These are phyloP conservation scores for Reticulitermes speratus DNA, from an alignment of 1,140 invertebrate genomes.

Conservation along the genomic window DNA sequence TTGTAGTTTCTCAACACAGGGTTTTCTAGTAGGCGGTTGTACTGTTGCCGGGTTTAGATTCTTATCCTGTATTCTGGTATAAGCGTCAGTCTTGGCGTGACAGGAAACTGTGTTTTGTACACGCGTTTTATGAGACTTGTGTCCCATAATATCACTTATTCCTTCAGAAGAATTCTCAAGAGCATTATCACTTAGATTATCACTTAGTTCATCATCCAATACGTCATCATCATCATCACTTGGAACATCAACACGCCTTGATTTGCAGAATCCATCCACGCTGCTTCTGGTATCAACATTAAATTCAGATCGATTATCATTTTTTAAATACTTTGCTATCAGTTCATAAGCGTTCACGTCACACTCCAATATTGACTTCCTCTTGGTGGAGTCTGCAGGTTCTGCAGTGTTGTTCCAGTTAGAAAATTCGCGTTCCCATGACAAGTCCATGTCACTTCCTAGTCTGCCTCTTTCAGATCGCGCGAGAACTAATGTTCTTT, in stretches of 20 bases:
- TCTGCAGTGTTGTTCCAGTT: conserved; percentile 17
- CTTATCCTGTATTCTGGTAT: not conserved
- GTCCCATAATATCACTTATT: conserved; percentile 28
- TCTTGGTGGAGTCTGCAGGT: conserved; percentile 41
- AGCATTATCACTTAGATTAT: conserved; percentile 55
- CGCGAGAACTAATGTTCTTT: not conserved
- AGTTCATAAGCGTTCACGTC: conserved; percentile 83
- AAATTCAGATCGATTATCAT: conserved; percentile 24
- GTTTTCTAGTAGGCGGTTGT: conserved; percentile 36
- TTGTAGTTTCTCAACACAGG: too few species aligned
- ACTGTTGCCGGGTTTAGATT: not conserved
- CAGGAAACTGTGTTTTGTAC: not conserved
- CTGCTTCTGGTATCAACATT: not conserved
- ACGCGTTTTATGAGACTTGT: not conserved
- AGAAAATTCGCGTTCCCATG: not conserved
- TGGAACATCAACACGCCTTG: conserved; percentile 40
- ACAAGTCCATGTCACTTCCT: conserved; percentile 26
- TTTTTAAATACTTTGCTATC: conserved; percentile 48
- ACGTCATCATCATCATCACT: conserved; percentile 25
- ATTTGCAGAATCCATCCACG: conserved; percentile 44
- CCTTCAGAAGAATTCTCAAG: conserved; percentile 42
- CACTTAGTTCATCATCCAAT: conserved; percentile 40
- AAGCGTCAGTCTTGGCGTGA: not conserved
- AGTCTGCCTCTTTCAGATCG: not conserved
- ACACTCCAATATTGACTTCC: conserved; percentile 77